A percentile compares a stretch with the other conserved stretches of the same genome.
These are phyloP conservation scores for Ranitomeya variabilis DNA, from an alignment of 2,113 vertebrate species.

Conservation along the genomic window DNA sequence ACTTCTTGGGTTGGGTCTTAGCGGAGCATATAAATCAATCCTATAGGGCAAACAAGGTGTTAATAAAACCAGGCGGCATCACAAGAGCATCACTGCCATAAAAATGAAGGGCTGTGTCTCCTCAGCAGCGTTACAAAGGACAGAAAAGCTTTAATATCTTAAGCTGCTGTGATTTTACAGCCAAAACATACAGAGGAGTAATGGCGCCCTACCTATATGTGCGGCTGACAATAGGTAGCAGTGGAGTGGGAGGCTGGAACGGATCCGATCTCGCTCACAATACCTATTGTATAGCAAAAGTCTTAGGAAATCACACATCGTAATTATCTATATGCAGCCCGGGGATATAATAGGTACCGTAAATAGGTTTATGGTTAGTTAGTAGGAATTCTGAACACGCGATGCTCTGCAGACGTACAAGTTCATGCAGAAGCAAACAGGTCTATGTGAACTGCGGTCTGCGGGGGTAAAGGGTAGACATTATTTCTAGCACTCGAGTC, in stretches of 20 bases:
- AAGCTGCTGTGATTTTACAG: slow-evolving; percentile 29
- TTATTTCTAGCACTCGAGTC: neutral
- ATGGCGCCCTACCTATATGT: slow-evolving; percentile 39
- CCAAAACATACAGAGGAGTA: slow-evolving; percentile 43
- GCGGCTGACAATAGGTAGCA: slow-evolving; percentile 19
- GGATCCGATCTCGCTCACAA: neutral
- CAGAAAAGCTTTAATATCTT: slow-evolving; percentile 35
- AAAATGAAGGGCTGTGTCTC: neutral
- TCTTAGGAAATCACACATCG: slow-evolving; percentile 26
- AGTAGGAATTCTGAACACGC: slow-evolving; percentile 20
- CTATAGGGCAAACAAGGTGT: neutral
- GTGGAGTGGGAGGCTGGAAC: neutral
- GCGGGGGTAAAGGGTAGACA: neutral
- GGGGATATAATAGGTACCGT: neutral
- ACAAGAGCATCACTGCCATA: neutral
- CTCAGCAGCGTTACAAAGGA: slow-evolving; percentile 3
- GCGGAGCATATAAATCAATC: neutral
- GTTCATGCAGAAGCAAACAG: slow-evolving; percentile 26
- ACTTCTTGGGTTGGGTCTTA: too few species aligned
- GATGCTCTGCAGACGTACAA: slow-evolving; percentile 4
- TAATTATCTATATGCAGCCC: slow-evolving; percentile 21
- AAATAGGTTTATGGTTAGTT: neutral
- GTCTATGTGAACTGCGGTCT: neutral
- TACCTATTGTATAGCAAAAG: slow-evolving; percentile 31
- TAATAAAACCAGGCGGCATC: neutral